phyloP scores from a whole-genome alignment of 2,113 vertebrate genomes.

The Equus przewalskii region DNA sequence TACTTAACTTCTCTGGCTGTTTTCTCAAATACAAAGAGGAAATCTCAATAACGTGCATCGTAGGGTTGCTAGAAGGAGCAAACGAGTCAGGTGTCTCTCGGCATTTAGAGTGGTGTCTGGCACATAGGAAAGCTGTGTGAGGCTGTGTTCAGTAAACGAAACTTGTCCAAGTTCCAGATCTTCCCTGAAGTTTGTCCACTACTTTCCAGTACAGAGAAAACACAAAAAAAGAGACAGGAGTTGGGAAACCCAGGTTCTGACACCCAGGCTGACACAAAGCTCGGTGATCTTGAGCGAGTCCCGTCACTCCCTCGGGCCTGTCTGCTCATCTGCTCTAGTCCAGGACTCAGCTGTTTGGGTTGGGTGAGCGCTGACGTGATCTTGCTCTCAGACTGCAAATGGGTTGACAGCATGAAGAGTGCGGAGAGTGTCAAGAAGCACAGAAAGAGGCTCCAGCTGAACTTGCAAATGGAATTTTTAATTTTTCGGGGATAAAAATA shows the following conservation, averaged over 20 bases:
- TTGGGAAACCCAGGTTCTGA: neutral
- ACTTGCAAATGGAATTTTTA: neutral
- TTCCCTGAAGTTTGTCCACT: neutral
- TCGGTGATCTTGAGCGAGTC: neutral
- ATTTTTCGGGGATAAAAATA: neutral
- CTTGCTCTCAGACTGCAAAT: neutral
- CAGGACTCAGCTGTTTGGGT: neutral
- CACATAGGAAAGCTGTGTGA: neutral
- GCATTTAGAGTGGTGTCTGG: neutral
- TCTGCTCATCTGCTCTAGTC: neutral
- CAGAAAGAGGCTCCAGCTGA: neutral
- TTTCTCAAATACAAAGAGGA: neutral
- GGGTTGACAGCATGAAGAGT: neutral
- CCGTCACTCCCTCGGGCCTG: neutral
- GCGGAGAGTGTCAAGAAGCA: neutral
- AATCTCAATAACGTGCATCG: no score
- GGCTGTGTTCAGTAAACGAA: neutral
- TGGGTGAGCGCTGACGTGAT: neutral
- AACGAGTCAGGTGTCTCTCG: neutral
- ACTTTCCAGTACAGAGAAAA: neutral
- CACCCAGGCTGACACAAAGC: neutral
- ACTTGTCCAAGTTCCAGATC: neutral
- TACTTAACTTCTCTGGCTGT: neutral
- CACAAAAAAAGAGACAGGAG: neutral
- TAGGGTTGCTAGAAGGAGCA: neutral